Conservation (phyloP, 1,140 invertebrate species). For the Drosophila micromelanica region DNA sequence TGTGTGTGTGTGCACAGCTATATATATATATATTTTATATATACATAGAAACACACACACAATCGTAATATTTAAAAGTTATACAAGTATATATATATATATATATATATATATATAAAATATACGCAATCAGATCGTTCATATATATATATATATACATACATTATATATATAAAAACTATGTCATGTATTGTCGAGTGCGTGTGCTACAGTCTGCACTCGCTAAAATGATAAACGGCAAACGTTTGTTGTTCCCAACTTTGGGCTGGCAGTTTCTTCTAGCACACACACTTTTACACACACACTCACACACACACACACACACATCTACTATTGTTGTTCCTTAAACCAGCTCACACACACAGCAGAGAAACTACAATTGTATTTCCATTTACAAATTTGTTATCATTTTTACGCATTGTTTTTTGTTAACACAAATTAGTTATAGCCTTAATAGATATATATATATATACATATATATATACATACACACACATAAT, state of each 20-base stretch:
- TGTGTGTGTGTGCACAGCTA: background rate
- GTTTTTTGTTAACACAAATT: constrained; percentile 77
- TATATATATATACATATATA: constrained; percentile 29
- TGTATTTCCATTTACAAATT: constrained; percentile 69
- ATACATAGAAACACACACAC: background rate
- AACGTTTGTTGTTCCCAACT: background rate
- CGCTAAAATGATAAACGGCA: background rate
- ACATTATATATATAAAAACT: constrained; percentile 28
- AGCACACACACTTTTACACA: constrained; percentile 17
- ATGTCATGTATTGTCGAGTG: background rate
- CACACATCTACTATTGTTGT: constrained; percentile 36
- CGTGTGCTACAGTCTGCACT: constrained; percentile 18
- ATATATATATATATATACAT: constrained; percentile 14
- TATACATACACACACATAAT: constrained; percentile 36
- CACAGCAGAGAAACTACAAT: constrained; percentile 50
- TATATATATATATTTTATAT: background rate
- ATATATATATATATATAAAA: constrained; percentile 25
- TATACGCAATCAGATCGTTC: constrained; percentile 20
- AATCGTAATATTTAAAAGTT: background rate
- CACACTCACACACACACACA: constrained; percentile 8
- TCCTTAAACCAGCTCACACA: constrained; percentile 31
- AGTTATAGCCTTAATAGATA: constrained; percentile 59
- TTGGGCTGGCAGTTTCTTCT: constrained; percentile 12
- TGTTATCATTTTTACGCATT: constrained; percentile 73
- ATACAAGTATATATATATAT: constrained; percentile 6